Base-by-base conservation (phyloP, 2,888 invertebrate species). In the Celastrina argiolus region DNA sequence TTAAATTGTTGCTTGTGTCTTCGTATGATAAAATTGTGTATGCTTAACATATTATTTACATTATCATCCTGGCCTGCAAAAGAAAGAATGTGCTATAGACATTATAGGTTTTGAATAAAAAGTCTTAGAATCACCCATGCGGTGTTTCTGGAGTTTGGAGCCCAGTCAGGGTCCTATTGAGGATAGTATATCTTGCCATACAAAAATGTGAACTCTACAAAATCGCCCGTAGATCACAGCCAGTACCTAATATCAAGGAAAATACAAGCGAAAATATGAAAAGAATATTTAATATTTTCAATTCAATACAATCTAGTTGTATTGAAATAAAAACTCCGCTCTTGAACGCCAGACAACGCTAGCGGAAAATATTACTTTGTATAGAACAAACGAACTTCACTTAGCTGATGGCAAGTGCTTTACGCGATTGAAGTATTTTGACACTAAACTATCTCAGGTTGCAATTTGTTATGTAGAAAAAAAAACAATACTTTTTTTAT, bases 241-340 rank as follows among this genome's bases (percentile, higher is more conserved):
- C 36, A 14, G 22, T 6, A 22, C 2, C 6, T 18, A 58, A 31
- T 58, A 61, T 61, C 36, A 61, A 61, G 61, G 18, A 61, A 36
- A 61, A 36, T 61, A 61, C 61, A 61, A 61, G 34, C 36, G 34
- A 39, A 61, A 61, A 61, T 61, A 61, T 39, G 61, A 61, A 61
- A 61, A 36, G 39, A 61, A 61, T 61, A 61, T 61, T 61, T 39
- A 61, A 61, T 39, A 61, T 61, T 39, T 61, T 61, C 61, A 61
- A 61, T 61, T 61, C 18, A 61, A 36, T 39, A 39, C 61, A 39
- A 36, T 14, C 36, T 36, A 36, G 61, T 18, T 36, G 22, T 18
- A 61, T 61, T 36, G 36, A 39, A 36, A 61, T 36, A 36, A 39
- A 36, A 61, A 61, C 18, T 28, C n/a, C 31, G 28, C 31, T n/a